Base-by-base conservation (phyloP, 2,797 vertebrate species). In the Cetoscarus ocellatus region DNA sequence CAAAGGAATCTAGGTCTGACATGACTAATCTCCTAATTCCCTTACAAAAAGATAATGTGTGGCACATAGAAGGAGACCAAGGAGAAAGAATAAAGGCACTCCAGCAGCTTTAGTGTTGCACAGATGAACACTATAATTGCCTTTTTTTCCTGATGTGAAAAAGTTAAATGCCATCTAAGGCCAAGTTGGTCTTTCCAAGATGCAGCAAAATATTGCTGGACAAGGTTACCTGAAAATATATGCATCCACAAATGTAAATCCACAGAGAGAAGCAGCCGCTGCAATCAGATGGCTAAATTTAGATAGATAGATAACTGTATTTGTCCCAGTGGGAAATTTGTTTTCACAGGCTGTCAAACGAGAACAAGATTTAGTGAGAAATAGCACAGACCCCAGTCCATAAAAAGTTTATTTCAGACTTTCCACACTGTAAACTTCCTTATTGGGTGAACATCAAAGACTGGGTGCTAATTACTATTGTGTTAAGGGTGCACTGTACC, bases 1-100 rank as follows among this genome's bases (percentile, higher is more conserved):
- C 82, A 75, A 84, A 86, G 80, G 81, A 87, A 84, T 68, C 66
- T 62, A 81, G 77, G 84, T 82, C 83, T 76, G 76, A 89, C 80
- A 86, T 69, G 77, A 80, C 84, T 85, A 88, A 92, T 91, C 84
- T 88, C 59, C 73, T 84, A 85, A 91, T 91, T 88, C 83, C 82
- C 80, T 80, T 79, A 90, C 87, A 92, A 93, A 90, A 57, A 86
- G 78, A 90, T 87, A 77, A 75, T 70, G 62, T 67, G 74, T 59
- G 59, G 27, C 65, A 79, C 59, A 78, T 44, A 54, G 69, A 60
- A 19, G 45, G 65, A 69, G 39, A 48, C 45, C 34, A 60, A 58
- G 63, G 56, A 55, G 18, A 11, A 18, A 19, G 56, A 58, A 83
- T 52, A 84, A 79, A 88, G 54, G 17, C 73, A 73, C 48, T 85